Percentiles rank a stretch among this genome's conserved stretches.
phyloP scores from a whole-genome alignment of 1,140 invertebrate genomes.

The Drosophila ohnishii region DNA sequence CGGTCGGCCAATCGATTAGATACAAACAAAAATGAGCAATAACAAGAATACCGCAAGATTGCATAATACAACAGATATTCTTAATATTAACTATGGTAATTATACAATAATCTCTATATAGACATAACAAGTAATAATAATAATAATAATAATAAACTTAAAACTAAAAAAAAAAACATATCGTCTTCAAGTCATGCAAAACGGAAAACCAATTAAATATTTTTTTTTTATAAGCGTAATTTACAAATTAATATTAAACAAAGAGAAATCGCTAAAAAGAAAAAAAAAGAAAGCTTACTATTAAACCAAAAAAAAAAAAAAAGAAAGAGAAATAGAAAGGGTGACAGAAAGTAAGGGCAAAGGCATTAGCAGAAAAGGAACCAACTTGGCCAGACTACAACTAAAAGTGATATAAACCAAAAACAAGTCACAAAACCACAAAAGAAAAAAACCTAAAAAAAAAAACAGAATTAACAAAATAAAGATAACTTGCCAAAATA shows the following conservation, averaged over 20 bases:
- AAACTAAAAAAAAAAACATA: slow-evolving; percentile 67
- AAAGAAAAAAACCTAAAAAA: slow-evolving; percentile 36
- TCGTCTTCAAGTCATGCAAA: slow-evolving; percentile 77
- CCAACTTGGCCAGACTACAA: slow-evolving; percentile 61
- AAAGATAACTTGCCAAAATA: slow-evolving; percentile 73
- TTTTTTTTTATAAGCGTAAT: slow-evolving; percentile 71
- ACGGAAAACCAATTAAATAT: slow-evolving; percentile 36
- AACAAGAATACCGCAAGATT: slow-evolving; percentile 43
- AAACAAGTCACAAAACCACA: slow-evolving; percentile 39
- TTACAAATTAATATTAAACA: slow-evolving; percentile 63
- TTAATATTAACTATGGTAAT: slow-evolving; percentile 56
- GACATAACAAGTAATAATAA: slow-evolving; percentile 51
- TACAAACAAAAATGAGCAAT: slow-evolving; percentile 39
- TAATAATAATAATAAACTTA: slow-evolving; percentile 12
- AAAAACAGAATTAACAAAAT: slow-evolving; percentile 33
- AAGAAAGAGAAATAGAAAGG: not conserved
- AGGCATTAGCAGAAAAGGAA: slow-evolving; percentile 14
- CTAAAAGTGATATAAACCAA: slow-evolving; percentile 70
- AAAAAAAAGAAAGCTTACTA: slow-evolving; percentile 61
- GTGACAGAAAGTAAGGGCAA: slow-evolving; percentile 4
- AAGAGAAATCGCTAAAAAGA: slow-evolving; percentile 45
- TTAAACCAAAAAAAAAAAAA: slow-evolving; percentile 36
- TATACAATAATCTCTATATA: slow-evolving; percentile 55
- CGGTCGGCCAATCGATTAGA: slow-evolving; percentile 48
- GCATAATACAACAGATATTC: slow-evolving; percentile 53